Evolutionary conservation across 2,797 vertebrate species (phyloP), one percentile per base, ranked within the genome.

Genomic region (Macropus fuliginosus): DNA sequence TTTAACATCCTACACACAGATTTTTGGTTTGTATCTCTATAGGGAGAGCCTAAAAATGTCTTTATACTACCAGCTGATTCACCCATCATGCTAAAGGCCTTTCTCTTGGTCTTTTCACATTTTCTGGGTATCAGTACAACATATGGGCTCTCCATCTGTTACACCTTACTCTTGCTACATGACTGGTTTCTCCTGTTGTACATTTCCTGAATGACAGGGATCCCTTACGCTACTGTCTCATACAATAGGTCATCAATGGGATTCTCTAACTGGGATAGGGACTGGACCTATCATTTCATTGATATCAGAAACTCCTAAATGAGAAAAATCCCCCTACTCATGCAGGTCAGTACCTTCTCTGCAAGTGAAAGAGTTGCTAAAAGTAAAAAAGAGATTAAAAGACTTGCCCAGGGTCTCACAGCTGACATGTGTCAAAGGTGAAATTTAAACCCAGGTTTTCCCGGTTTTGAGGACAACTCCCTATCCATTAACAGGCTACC

Each of bases 1-100:
- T 94, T 56, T 93, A n/a, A 91, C 9, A 0, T 40, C 34, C 34
- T 62, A 57, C 29, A 55, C 40, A 52, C 24, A 52, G 62, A 59
- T 93, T 94, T 93, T 50, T 5, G 54, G 56, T 93, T 91, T 29
- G n/a, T 87, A 93, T 90, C 90, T 90, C 90, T 89, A 28, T 92
- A 34, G 18, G 59, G 31, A 34, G 27, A 40, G 13, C 40, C 62
- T 74, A 74, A 40, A 74, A 74, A 18, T 74, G 34, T 74, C 40
- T 66, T 18, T 14, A 74, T 40, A 74, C 34, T 40, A 40, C 34
- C 34, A 40, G 34, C 34, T 74, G 62, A 74, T 40, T 74, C 62
- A 74, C 34, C 16, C 5, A 74, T 74, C 62, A 74, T n/a, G 62
- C 16, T 74, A 74, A n/a, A 74, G 62, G 16, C 31, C 59, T 66